A percentile compares a stretch with the other conserved stretches of the same genome.
phyloP scores from a whole-genome alignment of 2,888 invertebrate species.

The Leucoptera coffeella region DNA sequence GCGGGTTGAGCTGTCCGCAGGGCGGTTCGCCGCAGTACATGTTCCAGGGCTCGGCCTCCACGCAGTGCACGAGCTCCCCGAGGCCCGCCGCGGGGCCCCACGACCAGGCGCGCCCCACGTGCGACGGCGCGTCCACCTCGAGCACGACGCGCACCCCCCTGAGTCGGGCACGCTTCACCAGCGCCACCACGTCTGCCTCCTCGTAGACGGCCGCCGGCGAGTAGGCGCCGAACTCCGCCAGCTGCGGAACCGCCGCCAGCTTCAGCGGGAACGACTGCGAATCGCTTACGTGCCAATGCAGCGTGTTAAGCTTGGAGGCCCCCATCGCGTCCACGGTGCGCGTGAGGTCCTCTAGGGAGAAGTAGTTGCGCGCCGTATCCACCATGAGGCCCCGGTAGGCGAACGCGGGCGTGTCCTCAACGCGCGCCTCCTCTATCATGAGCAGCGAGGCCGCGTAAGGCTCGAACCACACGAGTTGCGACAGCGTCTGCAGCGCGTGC shows the following conservation, averaged over 20 bases:
- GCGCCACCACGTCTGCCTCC: slow-evolving; percentile 60
- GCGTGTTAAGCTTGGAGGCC: slow-evolving; percentile 82
- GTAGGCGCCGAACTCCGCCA: slow-evolving; percentile 81
- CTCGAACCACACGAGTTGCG: slow-evolving; percentile 77
- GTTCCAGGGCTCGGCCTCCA: slow-evolving; percentile 76
- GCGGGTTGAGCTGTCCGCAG: slow-evolving; percentile 79
- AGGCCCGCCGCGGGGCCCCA: slow-evolving; percentile 72
- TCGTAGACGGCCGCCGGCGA: slow-evolving; percentile 72
- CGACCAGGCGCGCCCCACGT: slow-evolving; percentile 82
- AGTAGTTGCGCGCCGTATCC: slow-evolving; percentile 88
- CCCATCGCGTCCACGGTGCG: slow-evolving; percentile 83
- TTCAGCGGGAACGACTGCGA: slow-evolving; percentile 90
- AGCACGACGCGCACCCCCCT: slow-evolving; percentile 81
- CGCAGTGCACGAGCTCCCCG: slow-evolving; percentile 73
- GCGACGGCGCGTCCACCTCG: slow-evolving; percentile 88
- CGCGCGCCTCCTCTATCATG: slow-evolving; percentile 57
- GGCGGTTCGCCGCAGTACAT: slow-evolving; percentile 80
- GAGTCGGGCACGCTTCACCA: slow-evolving; percentile 71
- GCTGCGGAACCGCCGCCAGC: slow-evolving; percentile 66
- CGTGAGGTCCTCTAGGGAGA: slow-evolving; percentile 65
- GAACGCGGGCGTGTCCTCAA: slow-evolving; percentile 72
- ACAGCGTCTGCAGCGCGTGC: slow-evolving; percentile 70
- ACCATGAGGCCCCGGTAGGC: slow-evolving; percentile 80
- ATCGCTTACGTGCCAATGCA: slow-evolving; percentile 90
- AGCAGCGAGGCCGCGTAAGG: slow-evolving; percentile 57